Conservation (phyloP, 2,113 vertebrate genomes). For the Ginglymostoma cirratum region DNA sequence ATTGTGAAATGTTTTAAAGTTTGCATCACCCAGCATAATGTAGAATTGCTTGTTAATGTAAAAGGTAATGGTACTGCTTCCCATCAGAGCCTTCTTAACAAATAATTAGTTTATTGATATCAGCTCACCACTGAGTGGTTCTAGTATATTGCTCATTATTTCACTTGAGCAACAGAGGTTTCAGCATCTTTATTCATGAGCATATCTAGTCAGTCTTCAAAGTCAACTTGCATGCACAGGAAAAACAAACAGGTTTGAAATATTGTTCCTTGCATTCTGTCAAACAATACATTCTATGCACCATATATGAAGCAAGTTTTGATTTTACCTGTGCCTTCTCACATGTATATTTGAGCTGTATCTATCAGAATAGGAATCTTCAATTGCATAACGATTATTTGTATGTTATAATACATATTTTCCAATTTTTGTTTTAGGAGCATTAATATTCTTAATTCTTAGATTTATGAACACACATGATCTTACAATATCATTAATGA, state of each 20-base stretch:
- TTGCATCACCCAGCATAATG: not conserved
- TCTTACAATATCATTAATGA: not conserved
- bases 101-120: not conserved
- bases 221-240: not conserved
- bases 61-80: not conserved
- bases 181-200: conserved; percentile 14
- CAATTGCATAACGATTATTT: not conserved
- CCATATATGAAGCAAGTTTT: not conserved
- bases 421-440: not conserved
- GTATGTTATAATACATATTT: not conserved
- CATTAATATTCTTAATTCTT: not conserved
- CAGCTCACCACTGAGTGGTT: not conserved
- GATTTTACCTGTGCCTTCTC: not conserved
- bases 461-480: not conserved
- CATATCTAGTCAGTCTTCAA: not conserved
- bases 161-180: not conserved
- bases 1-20: not conserved
- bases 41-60: not conserved
- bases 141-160: conserved; percentile 10
- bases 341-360: not conserved
- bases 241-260: not conserved
- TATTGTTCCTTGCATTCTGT: not conserved
- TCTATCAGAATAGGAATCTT: not conserved
- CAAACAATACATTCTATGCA: not conserved
- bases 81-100: not conserved